A percentile compares a stretch with the other conserved stretches of the same genome.
Evolutionary conservation across 2,888 invertebrate species (phyloP).

Genomic region (Ophioninae sp.): DNA sequence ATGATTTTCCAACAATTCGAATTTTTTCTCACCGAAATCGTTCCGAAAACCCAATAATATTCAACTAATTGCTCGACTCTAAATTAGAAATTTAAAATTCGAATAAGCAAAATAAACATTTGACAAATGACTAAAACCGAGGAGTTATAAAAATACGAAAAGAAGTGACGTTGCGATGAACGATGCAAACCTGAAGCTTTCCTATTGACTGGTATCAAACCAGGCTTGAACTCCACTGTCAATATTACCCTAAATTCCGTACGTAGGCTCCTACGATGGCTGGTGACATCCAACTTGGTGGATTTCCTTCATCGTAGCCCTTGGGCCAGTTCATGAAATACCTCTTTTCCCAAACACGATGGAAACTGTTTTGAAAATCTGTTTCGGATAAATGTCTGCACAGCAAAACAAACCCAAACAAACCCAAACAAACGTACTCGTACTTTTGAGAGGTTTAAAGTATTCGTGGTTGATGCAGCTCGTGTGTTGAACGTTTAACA

Average conservation of each 20-base stretch:
- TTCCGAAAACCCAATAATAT: no score
- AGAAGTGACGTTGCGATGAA: neutral
- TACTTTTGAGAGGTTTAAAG: neutral
- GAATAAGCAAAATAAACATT: no score
- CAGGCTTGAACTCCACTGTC: neutral
- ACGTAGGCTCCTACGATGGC: neutral
- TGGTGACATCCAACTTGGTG: neutral
- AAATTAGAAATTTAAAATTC: no score
- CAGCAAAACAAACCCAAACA: no score
- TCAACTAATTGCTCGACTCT: no score
- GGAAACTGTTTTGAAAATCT: neutral
- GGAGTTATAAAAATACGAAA: neutral
- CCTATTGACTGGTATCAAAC: neutral
- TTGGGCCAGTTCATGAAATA: neutral
- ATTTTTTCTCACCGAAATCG: no score
- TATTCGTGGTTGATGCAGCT: neutral
- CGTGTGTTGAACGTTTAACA: conserved; percentile 13
- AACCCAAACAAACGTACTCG: neutral
- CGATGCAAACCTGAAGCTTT: neutral
- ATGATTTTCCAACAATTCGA: no score
- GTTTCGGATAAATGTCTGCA: neutral
- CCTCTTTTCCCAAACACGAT: neutral
- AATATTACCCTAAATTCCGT: neutral
- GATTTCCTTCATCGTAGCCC: neutral
- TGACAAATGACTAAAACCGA: no score